Evolutionary conservation across 2,797 vertebrate genomes (phyloP).

Genomic region (Yasuhikotakia modesta): DNA sequence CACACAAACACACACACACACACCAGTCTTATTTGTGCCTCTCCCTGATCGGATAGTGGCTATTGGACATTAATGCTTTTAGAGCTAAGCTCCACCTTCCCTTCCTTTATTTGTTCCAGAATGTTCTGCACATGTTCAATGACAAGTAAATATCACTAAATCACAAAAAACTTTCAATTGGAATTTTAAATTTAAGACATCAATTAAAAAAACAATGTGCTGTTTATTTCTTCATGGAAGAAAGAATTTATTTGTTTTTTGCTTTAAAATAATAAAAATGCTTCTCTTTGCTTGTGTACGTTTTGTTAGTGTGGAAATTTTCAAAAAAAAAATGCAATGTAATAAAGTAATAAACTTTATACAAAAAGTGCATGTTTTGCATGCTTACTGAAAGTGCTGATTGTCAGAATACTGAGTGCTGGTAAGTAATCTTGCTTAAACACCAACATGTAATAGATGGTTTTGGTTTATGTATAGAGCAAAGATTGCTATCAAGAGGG

Average conservation of each 20-base stretch:
- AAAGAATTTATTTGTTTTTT: slow-evolving; percentile 71
- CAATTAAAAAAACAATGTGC: slow-evolving; percentile 52
- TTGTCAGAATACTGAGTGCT: too few relatives aligned
- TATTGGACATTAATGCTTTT: slow-evolving; percentile 62
- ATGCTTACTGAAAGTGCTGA: neutral
- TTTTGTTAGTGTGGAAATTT: neutral
- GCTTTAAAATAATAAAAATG: slow-evolving; percentile 78
- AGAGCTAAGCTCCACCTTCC: slow-evolving; percentile 45
- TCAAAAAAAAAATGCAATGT: neutral
- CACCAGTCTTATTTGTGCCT: slow-evolving; percentile 29
- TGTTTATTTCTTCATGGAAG: slow-evolving; percentile 61
- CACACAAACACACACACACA: neutral
- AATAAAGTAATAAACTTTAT: neutral
- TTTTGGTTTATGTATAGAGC: neutral
- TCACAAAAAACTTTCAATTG: slow-evolving; percentile 32
- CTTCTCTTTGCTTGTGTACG: slow-evolving; percentile 67
- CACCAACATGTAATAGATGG: too few relatives aligned
- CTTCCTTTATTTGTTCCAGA: slow-evolving; percentile 52
- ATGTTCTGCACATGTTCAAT: slow-evolving; percentile 49
- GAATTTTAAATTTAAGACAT: slow-evolving; percentile 44
- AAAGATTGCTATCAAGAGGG: neutral
- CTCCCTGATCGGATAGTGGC: slow-evolving; percentile 61
- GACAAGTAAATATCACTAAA: slow-evolving; percentile 47
- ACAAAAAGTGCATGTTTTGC: neutral
- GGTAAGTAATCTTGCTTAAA: too few relatives aligned